Evolutionary conservation across 2,797 vertebrate genomes (phyloP), one percentile per base, ranked within the genome.

Genomic region (Melanotaenia parkinsoni): DNA sequence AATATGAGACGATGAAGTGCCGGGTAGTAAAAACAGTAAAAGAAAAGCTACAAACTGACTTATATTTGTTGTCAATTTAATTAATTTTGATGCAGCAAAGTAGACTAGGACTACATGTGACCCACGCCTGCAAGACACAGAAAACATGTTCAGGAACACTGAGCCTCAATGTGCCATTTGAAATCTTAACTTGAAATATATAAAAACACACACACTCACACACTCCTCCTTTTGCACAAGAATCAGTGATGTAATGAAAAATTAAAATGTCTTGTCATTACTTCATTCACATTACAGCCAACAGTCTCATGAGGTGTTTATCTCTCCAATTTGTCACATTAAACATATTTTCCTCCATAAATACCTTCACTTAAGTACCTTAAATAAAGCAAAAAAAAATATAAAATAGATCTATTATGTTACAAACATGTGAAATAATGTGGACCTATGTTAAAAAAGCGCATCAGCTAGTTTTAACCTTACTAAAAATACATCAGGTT

Each of bases 391-490:
- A 28, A 28, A 28, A 28, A 28, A 28, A 28, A 63, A 60, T n/a
- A n/a, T n/a, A 70, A 72, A 75, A 10, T 7, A 65, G 14, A 78
- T 81, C 50, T 26, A 72, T 74, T 77, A 5, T 54, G 22, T 72
- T 63, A 75, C 71, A 80, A 70, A 54, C 32, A 63, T 67, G 69
- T 82, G 73, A 89, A 87, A 81, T 40, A 62, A 79, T 9, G 28
- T 59, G 38, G 75, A 87, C 67, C 16, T 33, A 62, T 63, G 18
- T 72, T 70, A 59, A 47, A 67, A 91, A 92, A 93, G 91, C 92
- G 91, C 89, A 73, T 85, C 14, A 57, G 74, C 76, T 74, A 47
- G 56, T 69, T 32, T 38, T 11, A 67, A 53, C 33, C 33, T 38
- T 60, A 67, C 57, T 67, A 57, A 70, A 62, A 72, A 70, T 14